Evolutionary conservation across 2,113 vertebrate species (phyloP).

Genomic region (Azemiops feae): DNA sequence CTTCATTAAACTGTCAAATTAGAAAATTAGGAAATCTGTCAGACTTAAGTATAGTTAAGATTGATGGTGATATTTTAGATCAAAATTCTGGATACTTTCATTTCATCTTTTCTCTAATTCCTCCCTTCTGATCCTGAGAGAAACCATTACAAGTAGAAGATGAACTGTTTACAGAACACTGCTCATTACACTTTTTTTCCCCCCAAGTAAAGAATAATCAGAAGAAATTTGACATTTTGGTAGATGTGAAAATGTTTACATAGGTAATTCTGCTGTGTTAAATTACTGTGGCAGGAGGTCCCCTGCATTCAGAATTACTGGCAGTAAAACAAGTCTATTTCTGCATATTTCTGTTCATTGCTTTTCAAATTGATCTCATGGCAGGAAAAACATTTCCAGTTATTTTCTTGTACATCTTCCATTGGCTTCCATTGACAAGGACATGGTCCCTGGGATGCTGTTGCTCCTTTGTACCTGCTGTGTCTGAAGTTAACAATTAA

Average conservation of each 20-base stretch:
- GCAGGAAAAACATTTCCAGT: constrained; percentile 15
- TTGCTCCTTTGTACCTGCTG: constrained; percentile 56
- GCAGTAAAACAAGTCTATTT: constrained; percentile 51
- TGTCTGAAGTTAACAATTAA: constrained; percentile 58
- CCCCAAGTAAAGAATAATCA: neutral
- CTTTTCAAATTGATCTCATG: constrained; percentile 35
- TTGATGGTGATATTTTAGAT: constrained; percentile 30
- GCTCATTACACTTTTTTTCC: constrained; percentile 36
- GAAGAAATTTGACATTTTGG: constrained; percentile 36
- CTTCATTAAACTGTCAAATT: constrained; percentile 49
- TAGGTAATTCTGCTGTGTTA: constrained; percentile 51
- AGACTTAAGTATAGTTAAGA: constrained; percentile 34
- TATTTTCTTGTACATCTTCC: constrained; percentile 59
- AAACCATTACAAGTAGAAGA: constrained; percentile 58
- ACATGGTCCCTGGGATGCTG: constrained; percentile 44
- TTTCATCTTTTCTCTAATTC: constrained; percentile 52
- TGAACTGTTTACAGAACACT: constrained; percentile 43
- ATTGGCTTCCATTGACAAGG: constrained; percentile 50
- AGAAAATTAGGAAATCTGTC: constrained; percentile 48
- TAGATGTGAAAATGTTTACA: constrained; percentile 36
- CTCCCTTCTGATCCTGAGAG: constrained; percentile 52
- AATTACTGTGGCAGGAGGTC: constrained; percentile 29
- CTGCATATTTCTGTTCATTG: constrained; percentile 18
- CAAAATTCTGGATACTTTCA: constrained; percentile 31
- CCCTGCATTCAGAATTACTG: constrained; percentile 40